Percentiles rank a stretch among this genome's conserved stretches.
Conservation (phyloP, 2,113 vertebrate species). For the Ondatra zibethicus region DNA sequence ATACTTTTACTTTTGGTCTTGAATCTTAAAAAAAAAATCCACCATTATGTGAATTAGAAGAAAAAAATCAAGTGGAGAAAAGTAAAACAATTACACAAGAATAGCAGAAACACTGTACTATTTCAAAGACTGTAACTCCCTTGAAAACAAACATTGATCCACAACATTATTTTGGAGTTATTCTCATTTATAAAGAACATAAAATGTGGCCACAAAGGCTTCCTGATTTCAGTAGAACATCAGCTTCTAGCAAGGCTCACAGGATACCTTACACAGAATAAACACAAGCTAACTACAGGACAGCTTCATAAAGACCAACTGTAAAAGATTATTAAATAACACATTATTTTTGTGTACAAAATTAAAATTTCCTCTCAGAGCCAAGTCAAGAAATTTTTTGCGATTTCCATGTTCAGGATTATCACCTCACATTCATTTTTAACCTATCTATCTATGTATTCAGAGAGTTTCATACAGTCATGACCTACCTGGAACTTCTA, state of each 20-base stretch:
- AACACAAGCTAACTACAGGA: conserved; percentile 11
- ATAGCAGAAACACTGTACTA: conserved; percentile 13
- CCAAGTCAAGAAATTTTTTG: background rate
- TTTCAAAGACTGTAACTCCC: conserved; percentile 12
- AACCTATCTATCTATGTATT: background rate
- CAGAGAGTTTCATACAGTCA: background rate
- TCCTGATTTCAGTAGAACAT: background rate
- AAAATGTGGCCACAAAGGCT: background rate
- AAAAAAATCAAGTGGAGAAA: conserved; percentile 17
- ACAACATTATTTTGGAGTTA: background rate
- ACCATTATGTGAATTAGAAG: background rate
- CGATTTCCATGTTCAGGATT: background rate
- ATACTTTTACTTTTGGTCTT: conserved; percentile 55
- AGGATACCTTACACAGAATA: background rate
- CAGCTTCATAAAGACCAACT: background rate
- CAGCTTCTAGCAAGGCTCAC: background rate
- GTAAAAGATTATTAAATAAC: conserved; percentile 2
- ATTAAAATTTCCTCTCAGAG: conserved; percentile 8
- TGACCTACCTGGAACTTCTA: background rate
- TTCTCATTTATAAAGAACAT: background rate
- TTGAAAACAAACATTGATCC: conserved; percentile 17
- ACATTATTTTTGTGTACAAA: background rate
- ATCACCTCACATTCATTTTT: conserved; percentile 14
- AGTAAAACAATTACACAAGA: conserved; percentile 54
- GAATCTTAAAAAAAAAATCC: conserved; percentile 28